Conservation (phyloP, 2,113 vertebrate genomes). For the Dendrocopos noguchii region DNA sequence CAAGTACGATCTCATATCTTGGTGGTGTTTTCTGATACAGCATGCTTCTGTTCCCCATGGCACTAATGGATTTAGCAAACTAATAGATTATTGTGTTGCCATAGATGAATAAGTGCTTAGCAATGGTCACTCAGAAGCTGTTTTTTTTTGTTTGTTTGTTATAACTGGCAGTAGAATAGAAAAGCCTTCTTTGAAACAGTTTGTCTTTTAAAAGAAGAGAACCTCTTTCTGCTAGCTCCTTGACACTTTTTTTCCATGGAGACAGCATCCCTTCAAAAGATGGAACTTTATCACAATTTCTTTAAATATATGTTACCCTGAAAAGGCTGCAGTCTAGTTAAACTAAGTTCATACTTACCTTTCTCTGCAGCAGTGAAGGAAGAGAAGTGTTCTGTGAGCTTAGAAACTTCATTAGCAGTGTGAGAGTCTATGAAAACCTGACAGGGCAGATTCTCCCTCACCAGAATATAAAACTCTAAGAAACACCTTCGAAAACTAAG, state of each 20-base stretch:
- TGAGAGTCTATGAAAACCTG: background rate
- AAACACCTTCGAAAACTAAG: background rate
- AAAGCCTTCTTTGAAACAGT: background rate
- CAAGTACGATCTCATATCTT: background rate
- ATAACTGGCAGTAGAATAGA: background rate
- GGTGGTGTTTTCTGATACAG: background rate
- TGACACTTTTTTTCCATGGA: background rate
- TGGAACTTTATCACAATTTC: background rate
- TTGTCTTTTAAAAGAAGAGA: background rate
- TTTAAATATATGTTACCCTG: background rate
- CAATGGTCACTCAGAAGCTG: background rate
- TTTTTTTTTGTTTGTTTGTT: too few relatives aligned
- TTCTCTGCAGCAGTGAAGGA: background rate
- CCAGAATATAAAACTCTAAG: background rate
- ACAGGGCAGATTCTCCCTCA: background rate
- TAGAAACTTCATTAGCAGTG: background rate
- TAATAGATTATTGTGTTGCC: background rate
- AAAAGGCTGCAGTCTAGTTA: background rate
- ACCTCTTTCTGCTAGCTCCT: background rate
- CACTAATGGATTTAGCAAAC: background rate
- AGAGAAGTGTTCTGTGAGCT: background rate
- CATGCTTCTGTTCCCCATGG: background rate
- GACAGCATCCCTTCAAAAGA: background rate
- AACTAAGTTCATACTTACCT: background rate
- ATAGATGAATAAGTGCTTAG: background rate